Evolutionary conservation across 1,140 invertebrate genomes (phyloP).

Genomic region (Diuraphis noxia): DNA sequence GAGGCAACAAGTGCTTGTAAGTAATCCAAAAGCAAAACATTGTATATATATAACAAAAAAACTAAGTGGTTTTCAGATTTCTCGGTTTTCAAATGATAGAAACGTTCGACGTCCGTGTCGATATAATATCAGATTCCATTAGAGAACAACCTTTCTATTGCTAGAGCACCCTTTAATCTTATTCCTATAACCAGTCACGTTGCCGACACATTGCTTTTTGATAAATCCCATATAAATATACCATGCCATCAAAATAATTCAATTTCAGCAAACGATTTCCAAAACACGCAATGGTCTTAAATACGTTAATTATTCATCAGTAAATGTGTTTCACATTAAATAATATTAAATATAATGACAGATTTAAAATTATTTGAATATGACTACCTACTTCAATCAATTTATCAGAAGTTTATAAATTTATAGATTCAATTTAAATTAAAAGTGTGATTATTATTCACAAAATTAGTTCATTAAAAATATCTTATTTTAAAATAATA

Average conservation of each 20-base stretch:
- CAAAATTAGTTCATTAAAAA: not conserved
- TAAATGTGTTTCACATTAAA: not conserved
- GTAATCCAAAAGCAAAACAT: not conserved
- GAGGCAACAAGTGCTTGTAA: not conserved
- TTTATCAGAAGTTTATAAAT: not conserved
- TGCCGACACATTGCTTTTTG: not conserved
- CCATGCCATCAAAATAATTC: not conserved
- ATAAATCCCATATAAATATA: not conserved
- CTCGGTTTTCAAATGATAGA: conserved; percentile 9
- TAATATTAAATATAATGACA: not conserved
- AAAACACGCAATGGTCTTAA: not conserved
- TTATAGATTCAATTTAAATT: not conserved
- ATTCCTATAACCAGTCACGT: not conserved
- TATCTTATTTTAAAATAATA: not conserved
- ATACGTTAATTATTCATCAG: not conserved
- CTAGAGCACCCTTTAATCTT: not conserved
- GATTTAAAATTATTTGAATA: not conserved
- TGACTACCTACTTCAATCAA: not conserved
- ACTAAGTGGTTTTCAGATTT: conserved; percentile 6
- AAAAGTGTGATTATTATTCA: not conserved
- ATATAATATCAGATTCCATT: conserved; percentile 2
- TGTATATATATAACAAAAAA: not conserved
- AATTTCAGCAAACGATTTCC: not conserved
- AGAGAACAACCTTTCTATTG: not conserved
- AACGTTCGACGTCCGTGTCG: not conserved